phyloP scores from a whole-genome alignment of 2,797 vertebrate species.

The Adelosebastes latens region DNA sequence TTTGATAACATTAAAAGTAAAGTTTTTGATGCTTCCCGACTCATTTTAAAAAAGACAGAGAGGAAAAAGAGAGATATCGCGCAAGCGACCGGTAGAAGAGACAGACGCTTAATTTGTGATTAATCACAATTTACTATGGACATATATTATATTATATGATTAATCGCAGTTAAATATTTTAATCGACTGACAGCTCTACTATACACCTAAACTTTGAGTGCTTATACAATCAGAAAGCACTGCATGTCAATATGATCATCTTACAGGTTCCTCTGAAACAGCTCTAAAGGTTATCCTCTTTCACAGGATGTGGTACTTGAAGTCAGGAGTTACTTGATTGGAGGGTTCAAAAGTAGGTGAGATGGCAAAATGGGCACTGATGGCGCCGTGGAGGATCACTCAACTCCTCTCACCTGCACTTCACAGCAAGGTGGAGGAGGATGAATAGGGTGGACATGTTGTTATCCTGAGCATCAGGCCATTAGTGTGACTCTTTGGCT shows the following conservation, averaged over 20 bases:
- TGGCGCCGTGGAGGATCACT: constrained; percentile 27
- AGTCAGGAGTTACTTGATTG: constrained; percentile 22
- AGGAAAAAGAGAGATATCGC: too few relatives aligned
- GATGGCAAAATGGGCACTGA: constrained; percentile 28
- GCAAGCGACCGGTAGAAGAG: too few relatives aligned
- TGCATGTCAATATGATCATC: not conserved
- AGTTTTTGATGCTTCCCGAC: too few relatives aligned
- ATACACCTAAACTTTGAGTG: too few relatives aligned
- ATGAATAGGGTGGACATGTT: constrained; percentile 14
- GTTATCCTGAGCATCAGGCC: constrained; percentile 14
- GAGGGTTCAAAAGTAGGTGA: constrained; percentile 22
- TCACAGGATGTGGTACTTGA: not conserved
- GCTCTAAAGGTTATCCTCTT: not conserved
- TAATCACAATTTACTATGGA: too few relatives aligned
- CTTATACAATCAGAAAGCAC: not conserved
- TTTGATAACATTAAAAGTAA: too few relatives aligned
- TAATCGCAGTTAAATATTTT: too few relatives aligned
- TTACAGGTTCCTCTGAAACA: not conserved
- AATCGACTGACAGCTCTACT: too few relatives aligned
- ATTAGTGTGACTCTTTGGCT: constrained; percentile 7
- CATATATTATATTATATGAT: too few relatives aligned
- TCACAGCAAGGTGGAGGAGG: constrained; percentile 14
- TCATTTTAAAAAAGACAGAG: too few relatives aligned
- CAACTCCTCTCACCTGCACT: constrained; percentile 27
- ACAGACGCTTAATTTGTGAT: too few relatives aligned